A percentile compares a stretch with the other conserved stretches of the same genome.
These are phyloP conservation scores for Sinelater perroti DNA, from an alignment of 2,888 invertebrate genomes.

Conservation along the genomic window DNA sequence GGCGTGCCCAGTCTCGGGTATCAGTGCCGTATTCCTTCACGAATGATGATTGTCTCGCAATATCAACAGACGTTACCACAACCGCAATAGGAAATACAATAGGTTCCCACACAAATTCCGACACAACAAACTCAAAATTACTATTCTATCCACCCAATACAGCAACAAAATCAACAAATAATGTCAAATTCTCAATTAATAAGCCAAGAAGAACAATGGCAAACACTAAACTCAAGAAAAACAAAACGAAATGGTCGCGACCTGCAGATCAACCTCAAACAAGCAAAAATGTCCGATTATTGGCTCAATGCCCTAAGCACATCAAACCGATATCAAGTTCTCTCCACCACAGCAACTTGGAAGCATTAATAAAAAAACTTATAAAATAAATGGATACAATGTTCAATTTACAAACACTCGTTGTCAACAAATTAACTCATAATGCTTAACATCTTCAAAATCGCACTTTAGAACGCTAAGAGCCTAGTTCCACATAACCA, in stretches of 20 bases:
- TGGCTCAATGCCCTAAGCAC: no score
- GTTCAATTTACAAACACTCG: slow-evolving; percentile 6
- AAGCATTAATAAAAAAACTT: slow-evolving; percentile 5
- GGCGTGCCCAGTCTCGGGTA: slow-evolving; percentile 10
- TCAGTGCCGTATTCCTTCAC: slow-evolving; percentile 1
- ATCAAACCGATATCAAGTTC: slow-evolving; percentile 8
- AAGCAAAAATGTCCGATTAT: no score
- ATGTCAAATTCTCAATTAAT: not conserved
- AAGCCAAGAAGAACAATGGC: slow-evolving; percentile 14
- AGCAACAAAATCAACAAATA: slow-evolving; percentile 1
- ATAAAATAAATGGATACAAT: slow-evolving; percentile 4
- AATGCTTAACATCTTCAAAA: no score
- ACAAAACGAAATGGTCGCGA: slow-evolving; percentile 6
- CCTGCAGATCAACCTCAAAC: not conserved
- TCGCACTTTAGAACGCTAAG: slow-evolving; percentile 8
- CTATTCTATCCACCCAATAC: not conserved
- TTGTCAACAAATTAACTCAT: not conserved
- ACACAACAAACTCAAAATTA: not conserved
- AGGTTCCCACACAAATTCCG: not conserved
- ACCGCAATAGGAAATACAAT: not conserved
- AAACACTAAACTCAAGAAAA: slow-evolving; percentile 17
- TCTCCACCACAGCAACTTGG: slow-evolving; percentile 4
- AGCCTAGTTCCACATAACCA: not conserved
- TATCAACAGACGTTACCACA: slow-evolving; percentile 6
- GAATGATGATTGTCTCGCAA: slow-evolving; percentile 10